Conservation (phyloP, 2,888 invertebrate species). For the Heteromurus nitidus region DNA sequence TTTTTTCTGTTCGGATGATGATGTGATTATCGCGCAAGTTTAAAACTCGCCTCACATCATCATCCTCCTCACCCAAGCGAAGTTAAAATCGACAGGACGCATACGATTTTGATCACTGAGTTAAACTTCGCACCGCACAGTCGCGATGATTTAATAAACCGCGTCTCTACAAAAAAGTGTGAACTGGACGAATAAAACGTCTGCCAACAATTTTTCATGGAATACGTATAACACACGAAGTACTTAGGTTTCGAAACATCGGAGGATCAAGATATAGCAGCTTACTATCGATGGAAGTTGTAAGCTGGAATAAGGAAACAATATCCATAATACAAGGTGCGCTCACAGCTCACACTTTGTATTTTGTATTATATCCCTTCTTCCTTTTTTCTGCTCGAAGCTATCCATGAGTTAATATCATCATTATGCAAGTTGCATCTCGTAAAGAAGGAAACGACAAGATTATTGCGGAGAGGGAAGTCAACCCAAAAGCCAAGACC, state of each 20-base stretch:
- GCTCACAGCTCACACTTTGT: neutral
- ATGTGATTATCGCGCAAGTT: no score
- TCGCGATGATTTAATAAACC: conserved; percentile 51
- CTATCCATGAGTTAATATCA: conserved; percentile 50
- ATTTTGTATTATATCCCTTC: neutral
- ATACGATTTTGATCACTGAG: conserved; percentile 11
- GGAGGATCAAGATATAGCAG: neutral
- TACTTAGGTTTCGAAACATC: neutral
- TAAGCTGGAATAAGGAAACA: no score
- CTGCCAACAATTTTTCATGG: neutral
- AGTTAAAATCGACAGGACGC: no score
- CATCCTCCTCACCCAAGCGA: no score
- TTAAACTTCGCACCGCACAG: no score
- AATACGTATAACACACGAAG: neutral
- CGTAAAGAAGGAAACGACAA: conserved; percentile 27
- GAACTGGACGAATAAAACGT: conserved; percentile 29
- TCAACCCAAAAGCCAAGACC: neutral
- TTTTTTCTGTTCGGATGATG: no score
- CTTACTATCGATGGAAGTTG: no score
- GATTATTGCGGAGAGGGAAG: neutral
- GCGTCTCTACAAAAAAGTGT: conserved; percentile 22
- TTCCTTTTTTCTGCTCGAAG: conserved; percentile 13
- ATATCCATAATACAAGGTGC: neutral
- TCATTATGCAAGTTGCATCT: conserved; percentile 51
- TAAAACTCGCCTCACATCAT: no score